Percentiles rank a stretch among this genome's conserved stretches.
phyloP scores from a whole-genome alignment of 2,888 invertebrate species.

The Yponomeuta evonymella region DNA sequence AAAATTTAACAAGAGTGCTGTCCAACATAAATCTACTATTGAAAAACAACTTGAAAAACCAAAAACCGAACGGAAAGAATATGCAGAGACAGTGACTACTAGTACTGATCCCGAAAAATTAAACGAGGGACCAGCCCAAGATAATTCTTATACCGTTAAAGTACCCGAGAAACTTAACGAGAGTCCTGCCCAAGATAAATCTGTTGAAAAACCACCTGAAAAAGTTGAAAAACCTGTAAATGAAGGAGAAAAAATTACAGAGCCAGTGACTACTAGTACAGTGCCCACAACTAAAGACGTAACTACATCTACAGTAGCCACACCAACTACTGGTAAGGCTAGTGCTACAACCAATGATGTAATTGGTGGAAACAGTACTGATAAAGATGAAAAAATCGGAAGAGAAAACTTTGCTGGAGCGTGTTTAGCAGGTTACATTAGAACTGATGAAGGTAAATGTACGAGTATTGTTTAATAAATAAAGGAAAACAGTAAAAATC shows the following conservation, averaged over 20 bases:
- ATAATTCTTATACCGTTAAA: too few species aligned
- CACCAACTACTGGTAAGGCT: not conserved
- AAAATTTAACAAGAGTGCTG: conserved; percentile 8
- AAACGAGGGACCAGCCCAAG: too few species aligned
- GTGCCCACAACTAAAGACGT: conserved; percentile 17
- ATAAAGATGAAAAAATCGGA: conserved; percentile 36
- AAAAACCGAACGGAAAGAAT: too few species aligned
- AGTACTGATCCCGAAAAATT: too few species aligned
- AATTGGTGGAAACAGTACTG: not conserved
- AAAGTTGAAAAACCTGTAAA: not conserved
- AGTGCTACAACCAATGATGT: not conserved
- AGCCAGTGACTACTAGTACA: conserved; percentile 2
- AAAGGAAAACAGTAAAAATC: too few species aligned
- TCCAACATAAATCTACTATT: not conserved
- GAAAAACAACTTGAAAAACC: too few species aligned
- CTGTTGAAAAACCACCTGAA: conserved; percentile 11
- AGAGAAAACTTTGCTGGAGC: conserved; percentile 47
- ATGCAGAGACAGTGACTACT: too few species aligned
- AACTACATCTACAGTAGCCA: conserved; percentile 21
- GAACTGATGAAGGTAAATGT: conserved; percentile 57
- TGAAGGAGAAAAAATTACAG: conserved; percentile 16
- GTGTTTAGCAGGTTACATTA: conserved; percentile 46
- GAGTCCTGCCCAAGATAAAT: not conserved
- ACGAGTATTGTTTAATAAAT: conserved; percentile 35
- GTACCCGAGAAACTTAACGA: too few species aligned